These are phyloP conservation scores for Zaprionus bogoriensis DNA, from an alignment of 2,888 invertebrate genomes.

Conservation along the genomic window DNA sequence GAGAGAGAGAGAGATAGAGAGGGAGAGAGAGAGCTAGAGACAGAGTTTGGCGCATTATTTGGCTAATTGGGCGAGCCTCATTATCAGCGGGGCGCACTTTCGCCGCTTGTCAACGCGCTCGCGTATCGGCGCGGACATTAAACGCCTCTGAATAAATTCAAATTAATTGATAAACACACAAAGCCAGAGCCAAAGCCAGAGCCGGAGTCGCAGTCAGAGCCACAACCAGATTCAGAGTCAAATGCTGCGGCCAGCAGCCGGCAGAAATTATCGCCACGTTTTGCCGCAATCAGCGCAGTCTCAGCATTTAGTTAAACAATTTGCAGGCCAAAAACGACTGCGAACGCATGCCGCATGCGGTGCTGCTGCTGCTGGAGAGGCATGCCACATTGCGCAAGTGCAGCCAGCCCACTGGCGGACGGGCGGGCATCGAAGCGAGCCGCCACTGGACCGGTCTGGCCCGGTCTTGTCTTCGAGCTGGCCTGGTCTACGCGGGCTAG, in stretches of 20 bases:
- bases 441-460: constrained; percentile 17
- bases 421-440: background rate
- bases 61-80: constrained; percentile 59
- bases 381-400: constrained; percentile 69
- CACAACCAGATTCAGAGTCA: constrained; percentile 25
- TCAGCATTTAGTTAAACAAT: constrained; percentile 68
- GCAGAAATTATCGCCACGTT: constrained; percentile 71
- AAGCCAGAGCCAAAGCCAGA: constrained; percentile 35
- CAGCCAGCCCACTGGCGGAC: constrained; percentile 41
- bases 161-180: constrained; percentile 71
- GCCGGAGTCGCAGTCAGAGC: background rate
- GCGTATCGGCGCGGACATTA: constrained; percentile 49
- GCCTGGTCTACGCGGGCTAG: constrained; percentile 20
- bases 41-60: constrained; percentile 20
- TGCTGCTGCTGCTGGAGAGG: constrained; percentile 24
- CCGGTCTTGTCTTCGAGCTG: constrained; percentile 25
- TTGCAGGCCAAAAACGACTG: constrained; percentile 62
- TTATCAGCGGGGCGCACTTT: constrained; percentile 62
- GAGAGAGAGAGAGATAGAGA: background rate
- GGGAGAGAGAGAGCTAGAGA: background rate
- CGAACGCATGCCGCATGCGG: constrained; percentile 1
- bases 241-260: constrained; percentile 21
- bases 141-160: constrained; percentile 78
- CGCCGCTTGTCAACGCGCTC: constrained; percentile 56
- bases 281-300: constrained; percentile 64